phyloP scores from a whole-genome alignment of 2,888 invertebrate species.

The Hipparchia semele region DNA sequence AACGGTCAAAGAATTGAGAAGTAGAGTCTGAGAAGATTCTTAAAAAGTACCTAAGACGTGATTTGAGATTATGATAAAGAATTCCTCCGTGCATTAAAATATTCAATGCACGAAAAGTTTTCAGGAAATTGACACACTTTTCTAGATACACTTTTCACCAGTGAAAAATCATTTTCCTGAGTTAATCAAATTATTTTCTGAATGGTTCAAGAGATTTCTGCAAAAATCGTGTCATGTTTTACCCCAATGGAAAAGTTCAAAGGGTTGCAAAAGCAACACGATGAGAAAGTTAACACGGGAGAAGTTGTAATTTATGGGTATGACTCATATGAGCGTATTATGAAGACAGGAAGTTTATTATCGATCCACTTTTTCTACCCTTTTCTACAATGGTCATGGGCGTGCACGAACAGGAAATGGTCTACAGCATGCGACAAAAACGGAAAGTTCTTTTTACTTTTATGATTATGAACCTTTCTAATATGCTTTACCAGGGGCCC shows the following conservation, averaged over 20 bases:
- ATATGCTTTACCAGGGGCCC: background rate
- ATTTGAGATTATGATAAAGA: no score
- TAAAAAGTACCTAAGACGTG: no score
- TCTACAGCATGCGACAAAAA: background rate
- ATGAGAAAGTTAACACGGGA: background rate
- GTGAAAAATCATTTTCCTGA: no score
- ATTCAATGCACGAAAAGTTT: no score
- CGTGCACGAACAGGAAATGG: constrained; percentile 12
- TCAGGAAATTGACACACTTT: no score
- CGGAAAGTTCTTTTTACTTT: constrained; percentile 5
- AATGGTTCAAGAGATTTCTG: no score
- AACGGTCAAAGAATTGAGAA: no score
- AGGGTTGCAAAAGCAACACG: background rate
- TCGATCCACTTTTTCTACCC: background rate
- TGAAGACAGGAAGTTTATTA: background rate
- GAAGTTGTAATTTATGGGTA: background rate
- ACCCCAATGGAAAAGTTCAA: background rate
- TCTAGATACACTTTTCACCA: no score
- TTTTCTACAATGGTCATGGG: constrained; percentile 1
- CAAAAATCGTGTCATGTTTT: background rate
- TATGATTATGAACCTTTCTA: constrained; percentile 1
- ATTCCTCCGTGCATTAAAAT: no score
- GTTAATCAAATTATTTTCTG: no score
- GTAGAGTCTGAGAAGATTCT: no score
- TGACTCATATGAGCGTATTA: background rate